Evolutionary conservation across 2,113 vertebrate genomes (phyloP).

Genomic region (Melozone crissalis): DNA sequence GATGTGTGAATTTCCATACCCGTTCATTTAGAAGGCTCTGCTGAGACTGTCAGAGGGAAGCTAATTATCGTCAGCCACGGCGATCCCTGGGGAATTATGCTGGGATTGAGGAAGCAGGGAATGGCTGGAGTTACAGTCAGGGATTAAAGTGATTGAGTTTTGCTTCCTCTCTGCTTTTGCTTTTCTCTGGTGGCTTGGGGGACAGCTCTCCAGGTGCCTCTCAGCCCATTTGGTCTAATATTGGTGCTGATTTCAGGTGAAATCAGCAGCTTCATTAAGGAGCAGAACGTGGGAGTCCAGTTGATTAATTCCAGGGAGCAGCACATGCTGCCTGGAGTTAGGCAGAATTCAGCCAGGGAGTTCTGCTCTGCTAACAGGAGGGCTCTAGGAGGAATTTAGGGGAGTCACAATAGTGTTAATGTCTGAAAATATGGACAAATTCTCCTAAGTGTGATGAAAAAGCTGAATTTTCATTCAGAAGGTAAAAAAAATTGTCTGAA

Average conservation of each 20-base stretch:
- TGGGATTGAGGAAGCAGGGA: not conserved
- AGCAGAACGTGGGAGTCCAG: not conserved
- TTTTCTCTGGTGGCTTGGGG: not conserved
- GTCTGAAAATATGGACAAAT: not conserved
- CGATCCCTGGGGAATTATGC: not conserved
- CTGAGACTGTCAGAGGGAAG: slow-evolving; percentile 24
- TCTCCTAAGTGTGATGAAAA: not conserved
- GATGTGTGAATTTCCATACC: slow-evolving; percentile 6
- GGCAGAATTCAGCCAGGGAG: not conserved
- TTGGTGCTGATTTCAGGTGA: not conserved
- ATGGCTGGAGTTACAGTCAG: not conserved
- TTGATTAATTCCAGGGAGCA: not conserved
- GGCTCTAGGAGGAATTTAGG: not conserved
- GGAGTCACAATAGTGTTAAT: not conserved
- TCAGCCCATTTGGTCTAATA: not conserved
- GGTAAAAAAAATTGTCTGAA: not conserved
- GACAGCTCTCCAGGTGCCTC: not conserved
- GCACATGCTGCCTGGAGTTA: not conserved
- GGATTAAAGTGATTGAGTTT: slow-evolving; percentile 8
- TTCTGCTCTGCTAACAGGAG: not conserved
- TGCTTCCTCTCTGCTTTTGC: not conserved
- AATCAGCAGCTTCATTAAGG: not conserved
- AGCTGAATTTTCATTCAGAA: not conserved
- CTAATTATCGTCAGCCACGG: slow-evolving; percentile 8
- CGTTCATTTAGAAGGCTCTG: not conserved